A percentile compares a stretch with the other conserved stretches of the same genome.
These are phyloP conservation scores for Typhlichthys eigenmanni DNA, from an alignment of 2,797 vertebrate genomes.

Conservation along the genomic window DNA sequence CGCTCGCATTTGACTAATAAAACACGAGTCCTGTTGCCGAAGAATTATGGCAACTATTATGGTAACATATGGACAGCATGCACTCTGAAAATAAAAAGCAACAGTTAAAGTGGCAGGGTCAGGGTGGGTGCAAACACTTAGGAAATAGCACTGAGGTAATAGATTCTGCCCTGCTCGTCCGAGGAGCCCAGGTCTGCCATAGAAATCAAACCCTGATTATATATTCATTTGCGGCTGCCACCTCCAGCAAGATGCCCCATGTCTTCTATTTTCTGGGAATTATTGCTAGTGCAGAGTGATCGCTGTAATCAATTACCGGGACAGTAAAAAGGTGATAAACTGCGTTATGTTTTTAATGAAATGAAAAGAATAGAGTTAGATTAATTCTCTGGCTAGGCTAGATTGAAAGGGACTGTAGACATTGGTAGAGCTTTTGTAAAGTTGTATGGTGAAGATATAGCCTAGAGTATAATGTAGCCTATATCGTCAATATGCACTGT, in stretches of 20 bases:
- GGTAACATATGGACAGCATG: conserved; percentile 90
- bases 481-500: background rate
- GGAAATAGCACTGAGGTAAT: conserved; percentile 85
- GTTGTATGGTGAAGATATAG: too few species aligned
- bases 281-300: conserved; percentile 42
- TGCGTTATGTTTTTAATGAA: conserved; percentile 62
- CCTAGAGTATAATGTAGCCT: background rate
- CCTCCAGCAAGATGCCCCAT: conserved; percentile 16
- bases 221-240: conserved; percentile 65
- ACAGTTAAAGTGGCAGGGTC: conserved; percentile 93
- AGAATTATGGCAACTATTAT: conserved; percentile 97
- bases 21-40: conserved; percentile 88
- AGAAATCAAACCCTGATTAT: conserved; percentile 75
- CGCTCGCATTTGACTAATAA: conserved; percentile 81
- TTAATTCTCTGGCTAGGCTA: conserved; percentile 31
- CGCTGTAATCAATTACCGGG: conserved; percentile 52
- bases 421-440: conserved; percentile 43
- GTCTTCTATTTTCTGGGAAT: conserved; percentile 31
- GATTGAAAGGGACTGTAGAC: conserved; percentile 45
- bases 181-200: conserved; percentile 51
- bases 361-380: conserved; percentile 57
- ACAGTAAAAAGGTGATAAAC: conserved; percentile 69
- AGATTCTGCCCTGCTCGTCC: conserved; percentile 76
- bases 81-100: conserved; percentile 94
- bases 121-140: conserved; percentile 89